Evolutionary conservation across 2,797 vertebrate genomes (phyloP), one percentile per base, ranked within the genome.

Genomic region (Buceros bicornis): DNA sequence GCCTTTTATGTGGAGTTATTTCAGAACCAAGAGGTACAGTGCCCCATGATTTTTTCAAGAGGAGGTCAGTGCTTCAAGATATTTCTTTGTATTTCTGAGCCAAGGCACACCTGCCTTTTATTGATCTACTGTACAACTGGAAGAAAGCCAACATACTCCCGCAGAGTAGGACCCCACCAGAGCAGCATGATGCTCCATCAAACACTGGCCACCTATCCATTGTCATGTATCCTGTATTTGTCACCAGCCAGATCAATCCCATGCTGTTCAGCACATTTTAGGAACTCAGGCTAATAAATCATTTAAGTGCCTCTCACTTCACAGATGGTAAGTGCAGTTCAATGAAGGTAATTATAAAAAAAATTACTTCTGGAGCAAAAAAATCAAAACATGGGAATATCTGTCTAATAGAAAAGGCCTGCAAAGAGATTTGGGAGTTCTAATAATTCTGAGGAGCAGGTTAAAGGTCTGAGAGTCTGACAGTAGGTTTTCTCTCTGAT

Each of bases 331-430:
- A 98, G 94, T 97, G 96, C 95, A 97, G 97, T 97, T 98, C 98
- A 97, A 97, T 98, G 97, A 97, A 97, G 97, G 98, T 98, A 98
- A 98, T 98, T 98, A 98, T 98, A 95, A 97, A 96, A 98, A 98
- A 97, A 97, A 98, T 97, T 97, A 98, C 97, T 98, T 97, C 95
- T 96, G 97, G 97, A 98, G 95, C 73, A 97, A 98, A 98, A 97
- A 98, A 97, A 98, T 97, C 97, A 98, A 98, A 98, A 97, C 97
- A 90, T 88, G 96, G 95, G 97, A 97, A 96, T 93, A 90, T 96
- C 94, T 97, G 93, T 97, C 97, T 98, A 97, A 97, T 97, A 96
- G 97, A 97, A 98, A 98, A 97, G 86, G 94, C 82, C 91, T 97
- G 96, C 97, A 87, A 84, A 91, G 97, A 97, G 97, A 97, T 96